These are phyloP conservation scores for Cnemophilus loriae DNA, from an alignment of 2,113 vertebrate genomes.

Conservation along the genomic window DNA sequence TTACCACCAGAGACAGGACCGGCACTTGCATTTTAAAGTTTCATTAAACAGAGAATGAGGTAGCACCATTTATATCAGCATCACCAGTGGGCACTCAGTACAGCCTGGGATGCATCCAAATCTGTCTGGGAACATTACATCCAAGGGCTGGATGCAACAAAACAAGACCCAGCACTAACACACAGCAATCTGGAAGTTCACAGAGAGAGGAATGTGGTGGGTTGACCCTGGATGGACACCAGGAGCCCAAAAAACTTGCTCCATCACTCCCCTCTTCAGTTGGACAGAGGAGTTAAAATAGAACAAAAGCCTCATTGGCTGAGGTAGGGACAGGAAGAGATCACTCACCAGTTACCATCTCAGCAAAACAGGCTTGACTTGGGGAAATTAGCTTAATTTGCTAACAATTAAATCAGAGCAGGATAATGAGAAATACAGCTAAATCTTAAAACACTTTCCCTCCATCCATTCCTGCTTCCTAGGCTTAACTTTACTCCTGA, in stretches of 20 bases:
- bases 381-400: not conserved
- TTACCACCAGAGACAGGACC: not conserved
- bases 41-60: conserved; percentile 22
- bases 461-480: not conserved
- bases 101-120: not conserved
- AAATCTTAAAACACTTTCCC: not conserved
- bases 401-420: not conserved
- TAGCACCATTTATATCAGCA: not conserved
- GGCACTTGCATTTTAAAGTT: conserved; percentile 36
- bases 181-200: not conserved
- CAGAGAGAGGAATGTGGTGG: not conserved
- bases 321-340: not conserved
- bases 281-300: not conserved
- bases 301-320: not conserved
- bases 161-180: not conserved
- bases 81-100: not conserved
- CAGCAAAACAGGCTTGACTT: not conserved
- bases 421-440: not conserved
- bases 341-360: not conserved
- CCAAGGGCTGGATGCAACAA: not conserved
- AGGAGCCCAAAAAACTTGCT: not conserved
- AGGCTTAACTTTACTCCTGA: not conserved
- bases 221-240: not conserved
- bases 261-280: not conserved
- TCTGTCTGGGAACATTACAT: not conserved